A percentile compares a stretch with the other conserved stretches of the same genome.
These are phyloP conservation scores for Dolichallabes microphthalmus DNA, from an alignment of 2,113 vertebrate species.

Conservation along the genomic window DNA sequence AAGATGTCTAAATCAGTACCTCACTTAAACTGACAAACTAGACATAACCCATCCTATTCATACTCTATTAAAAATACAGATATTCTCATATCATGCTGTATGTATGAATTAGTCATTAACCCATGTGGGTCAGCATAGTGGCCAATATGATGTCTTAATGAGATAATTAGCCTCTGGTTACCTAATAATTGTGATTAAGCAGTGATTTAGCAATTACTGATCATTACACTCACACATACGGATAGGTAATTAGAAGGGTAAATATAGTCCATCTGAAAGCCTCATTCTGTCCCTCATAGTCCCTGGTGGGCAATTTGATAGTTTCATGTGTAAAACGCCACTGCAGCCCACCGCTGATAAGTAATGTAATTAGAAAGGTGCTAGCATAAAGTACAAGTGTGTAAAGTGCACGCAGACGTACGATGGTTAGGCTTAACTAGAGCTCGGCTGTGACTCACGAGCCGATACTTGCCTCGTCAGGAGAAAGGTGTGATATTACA, in stretches of 20 bases:
- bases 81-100: neutral
- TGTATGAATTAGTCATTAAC: slow-evolving; percentile 32
- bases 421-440: neutral
- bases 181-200: slow-evolving; percentile 45
- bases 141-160: slow-evolving; percentile 41
- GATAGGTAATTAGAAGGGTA: slow-evolving; percentile 44
- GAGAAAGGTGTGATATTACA: neutral
- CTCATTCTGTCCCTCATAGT: slow-evolving; percentile 23
- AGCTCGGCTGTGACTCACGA: neutral
- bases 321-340: slow-evolving; percentile 18
- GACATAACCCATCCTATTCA: neutral
- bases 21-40: neutral
- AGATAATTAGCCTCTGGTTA: slow-evolving; percentile 43
- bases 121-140: slow-evolving; percentile 36
- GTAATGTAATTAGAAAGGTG: slow-evolving; percentile 31
- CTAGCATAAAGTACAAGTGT: neutral
- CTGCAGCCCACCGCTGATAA: slow-evolving; percentile 3
- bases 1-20: neutral
- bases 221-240: slow-evolving; percentile 27
- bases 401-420: neutral
- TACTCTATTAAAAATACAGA: neutral
- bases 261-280: slow-evolving; percentile 39
- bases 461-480: neutral
- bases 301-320: slow-evolving; percentile 32
- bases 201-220: slow-evolving; percentile 43